These are phyloP conservation scores for Cottus gobio DNA, from an alignment of 2,113 vertebrate species.

Conservation along the genomic window DNA sequence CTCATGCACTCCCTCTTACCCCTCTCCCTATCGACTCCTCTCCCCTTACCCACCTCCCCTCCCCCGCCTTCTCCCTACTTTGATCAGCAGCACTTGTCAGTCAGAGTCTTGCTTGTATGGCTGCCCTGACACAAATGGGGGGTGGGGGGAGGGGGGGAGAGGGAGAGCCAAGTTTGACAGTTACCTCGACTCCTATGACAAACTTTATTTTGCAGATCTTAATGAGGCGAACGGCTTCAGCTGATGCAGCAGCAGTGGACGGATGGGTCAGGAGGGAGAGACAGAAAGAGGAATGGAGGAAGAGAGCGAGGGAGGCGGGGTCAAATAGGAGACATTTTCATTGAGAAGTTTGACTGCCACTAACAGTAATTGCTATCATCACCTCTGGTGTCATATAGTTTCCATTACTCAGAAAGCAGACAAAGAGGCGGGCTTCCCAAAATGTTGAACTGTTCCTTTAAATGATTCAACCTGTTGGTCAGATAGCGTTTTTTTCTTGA, in stretches of 20 bases:
- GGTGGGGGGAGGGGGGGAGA: conserved; percentile 72
- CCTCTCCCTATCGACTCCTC: conserved; percentile 10
- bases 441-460: too few species aligned
- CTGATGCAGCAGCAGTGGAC: conserved; percentile 8
- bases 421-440: too few species aligned
- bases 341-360: background rate
- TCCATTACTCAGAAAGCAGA: too few species aligned
- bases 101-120: conserved; percentile 55
- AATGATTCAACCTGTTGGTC: too few species aligned
- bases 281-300: conserved; percentile 2
- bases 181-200: conserved; percentile 71
- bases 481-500: too few species aligned
- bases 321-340: too few species aligned
- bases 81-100: conserved; percentile 68
- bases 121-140: conserved; percentile 59
- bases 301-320: background rate
- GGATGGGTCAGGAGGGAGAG: conserved; percentile 58
- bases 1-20: background rate
- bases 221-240: conserved; percentile 49
- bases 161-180: conserved; percentile 57
- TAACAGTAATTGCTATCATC: background rate
- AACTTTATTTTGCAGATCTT: conserved; percentile 69
- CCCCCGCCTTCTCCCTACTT: conserved; percentile 20
- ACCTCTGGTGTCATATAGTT: background rate
- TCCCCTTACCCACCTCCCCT: background rate